Percentiles rank a stretch among this genome's conserved stretches.
These are phyloP conservation scores for Teleogryllus occipitalis DNA, from an alignment of 1,140 invertebrate species.

Conservation along the genomic window DNA sequence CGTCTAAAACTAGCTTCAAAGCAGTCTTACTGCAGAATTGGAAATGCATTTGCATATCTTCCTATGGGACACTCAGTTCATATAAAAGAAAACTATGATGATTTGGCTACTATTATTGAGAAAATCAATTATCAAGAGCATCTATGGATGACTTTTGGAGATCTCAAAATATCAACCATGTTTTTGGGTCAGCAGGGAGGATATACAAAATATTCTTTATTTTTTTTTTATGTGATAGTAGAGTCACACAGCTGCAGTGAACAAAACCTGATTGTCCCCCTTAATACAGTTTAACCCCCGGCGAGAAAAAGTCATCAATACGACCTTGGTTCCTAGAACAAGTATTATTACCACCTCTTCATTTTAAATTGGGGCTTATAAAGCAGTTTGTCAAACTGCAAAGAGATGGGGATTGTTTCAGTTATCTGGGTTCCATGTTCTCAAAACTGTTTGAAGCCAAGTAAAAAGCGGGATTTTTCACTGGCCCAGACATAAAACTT, in stretches of 20 bases:
- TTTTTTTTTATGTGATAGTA: neutral
- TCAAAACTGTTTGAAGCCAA: constrained; percentile 11
- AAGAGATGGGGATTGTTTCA: no score
- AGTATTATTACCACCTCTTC: constrained; percentile 3
- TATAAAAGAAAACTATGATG: neutral
- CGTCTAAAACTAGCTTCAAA: constrained; percentile 25
- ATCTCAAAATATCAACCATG: constrained; percentile 17
- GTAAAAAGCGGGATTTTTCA: neutral
- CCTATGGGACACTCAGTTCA: constrained; percentile 11
- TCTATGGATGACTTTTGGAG: constrained; percentile 15
- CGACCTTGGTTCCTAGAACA: constrained; percentile 13
- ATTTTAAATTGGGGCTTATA: no score
- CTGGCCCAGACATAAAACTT: constrained; percentile 12
- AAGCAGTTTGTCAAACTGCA: no score
- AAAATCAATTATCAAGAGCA: constrained; percentile 15
- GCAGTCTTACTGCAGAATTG: constrained; percentile 27
- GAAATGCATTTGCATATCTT: constrained; percentile 19
- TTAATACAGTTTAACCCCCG: neutral
- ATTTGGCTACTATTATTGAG: constrained; percentile 1
- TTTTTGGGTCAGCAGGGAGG: constrained; percentile 10
- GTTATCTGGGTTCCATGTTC: constrained; percentile 9
- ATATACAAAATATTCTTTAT: constrained; percentile 23
- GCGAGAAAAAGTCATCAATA: neutral
- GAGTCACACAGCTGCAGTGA: neutral
- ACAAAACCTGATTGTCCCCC: neutral